phyloP scores from a whole-genome alignment of 1,140 invertebrate species.

The Cotesia chilonis region DNA sequence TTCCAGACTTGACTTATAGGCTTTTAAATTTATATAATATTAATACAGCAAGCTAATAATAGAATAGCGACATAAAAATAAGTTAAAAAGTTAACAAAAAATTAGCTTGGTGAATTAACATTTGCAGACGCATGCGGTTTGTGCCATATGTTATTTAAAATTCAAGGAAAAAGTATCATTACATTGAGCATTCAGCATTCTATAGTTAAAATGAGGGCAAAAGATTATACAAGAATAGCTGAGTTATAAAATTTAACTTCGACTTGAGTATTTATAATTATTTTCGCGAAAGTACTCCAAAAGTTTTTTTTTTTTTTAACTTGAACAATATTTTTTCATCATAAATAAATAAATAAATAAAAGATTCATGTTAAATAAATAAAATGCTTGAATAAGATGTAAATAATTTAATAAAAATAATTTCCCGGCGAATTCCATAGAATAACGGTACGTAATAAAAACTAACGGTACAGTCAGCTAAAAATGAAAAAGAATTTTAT shows the following conservation, averaged over 20 bases:
- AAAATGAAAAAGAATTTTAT: neutral
- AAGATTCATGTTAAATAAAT: too few species aligned
- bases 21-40: too few species aligned
- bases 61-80: too few species aligned
- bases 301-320: neutral
- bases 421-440: conserved; percentile 20
- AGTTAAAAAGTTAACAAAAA: neutral
- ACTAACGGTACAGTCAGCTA: conserved; percentile 24
- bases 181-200: neutral
- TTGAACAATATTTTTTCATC: too few species aligned
- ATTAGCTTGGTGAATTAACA: neutral
- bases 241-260: neutral
- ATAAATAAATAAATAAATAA: too few species aligned
- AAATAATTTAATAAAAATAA: neutral
- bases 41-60: too few species aligned
- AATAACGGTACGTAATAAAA: conserved; percentile 19
- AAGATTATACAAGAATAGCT: conserved; percentile 5
- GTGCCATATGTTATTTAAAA: conserved; percentile 33
- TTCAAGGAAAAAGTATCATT: conserved; percentile 25
- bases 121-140: conserved; percentile 12
- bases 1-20: too few species aligned
- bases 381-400: neutral
- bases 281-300: neutral
- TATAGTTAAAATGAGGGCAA: conserved; percentile 13
- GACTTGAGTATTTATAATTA: neutral